These are phyloP conservation scores for Pomatostomus ruficeps DNA, from an alignment of 2,113 vertebrate species.

Conservation along the genomic window DNA sequence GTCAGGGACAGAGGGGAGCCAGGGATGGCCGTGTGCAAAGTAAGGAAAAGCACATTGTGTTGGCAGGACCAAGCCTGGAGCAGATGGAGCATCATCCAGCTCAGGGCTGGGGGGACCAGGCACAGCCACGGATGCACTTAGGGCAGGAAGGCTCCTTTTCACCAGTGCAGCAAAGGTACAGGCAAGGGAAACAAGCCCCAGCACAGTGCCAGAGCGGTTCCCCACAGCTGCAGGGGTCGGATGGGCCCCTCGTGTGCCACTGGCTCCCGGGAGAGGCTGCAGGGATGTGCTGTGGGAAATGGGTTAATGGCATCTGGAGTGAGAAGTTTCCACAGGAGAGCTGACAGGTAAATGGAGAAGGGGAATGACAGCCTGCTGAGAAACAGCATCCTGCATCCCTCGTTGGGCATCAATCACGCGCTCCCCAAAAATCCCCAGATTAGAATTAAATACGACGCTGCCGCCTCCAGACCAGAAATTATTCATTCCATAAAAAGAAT, in stretches of 20 bases:
- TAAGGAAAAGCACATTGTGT: accelerated
- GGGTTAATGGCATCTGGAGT: neutral
- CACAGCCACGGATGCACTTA: neutral
- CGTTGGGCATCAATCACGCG: neutral
- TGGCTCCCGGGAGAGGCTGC: accelerated
- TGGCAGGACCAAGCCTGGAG: neutral
- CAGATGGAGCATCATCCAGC: neutral
- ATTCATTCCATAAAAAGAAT: slow-evolving; percentile 19
- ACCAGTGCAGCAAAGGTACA: neutral
- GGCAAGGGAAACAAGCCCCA: neutral
- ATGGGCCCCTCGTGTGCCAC: accelerated
- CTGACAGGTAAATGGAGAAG: neutral
- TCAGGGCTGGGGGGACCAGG: neutral
- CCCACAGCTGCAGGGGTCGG: accelerated
- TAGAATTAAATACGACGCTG: neutral
- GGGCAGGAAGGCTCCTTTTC: neutral
- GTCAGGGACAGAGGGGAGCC: neutral
- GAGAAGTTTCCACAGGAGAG: neutral
- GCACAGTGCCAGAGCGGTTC: neutral
- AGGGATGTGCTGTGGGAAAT: neutral
- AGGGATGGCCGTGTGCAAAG: accelerated
- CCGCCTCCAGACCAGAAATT: neutral
- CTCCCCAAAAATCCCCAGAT: neutral
- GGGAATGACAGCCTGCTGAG: neutral
- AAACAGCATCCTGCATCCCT: neutral